Base-by-base conservation (phyloP, 2,113 vertebrate species). In the Dipodomys ordii region DNA sequence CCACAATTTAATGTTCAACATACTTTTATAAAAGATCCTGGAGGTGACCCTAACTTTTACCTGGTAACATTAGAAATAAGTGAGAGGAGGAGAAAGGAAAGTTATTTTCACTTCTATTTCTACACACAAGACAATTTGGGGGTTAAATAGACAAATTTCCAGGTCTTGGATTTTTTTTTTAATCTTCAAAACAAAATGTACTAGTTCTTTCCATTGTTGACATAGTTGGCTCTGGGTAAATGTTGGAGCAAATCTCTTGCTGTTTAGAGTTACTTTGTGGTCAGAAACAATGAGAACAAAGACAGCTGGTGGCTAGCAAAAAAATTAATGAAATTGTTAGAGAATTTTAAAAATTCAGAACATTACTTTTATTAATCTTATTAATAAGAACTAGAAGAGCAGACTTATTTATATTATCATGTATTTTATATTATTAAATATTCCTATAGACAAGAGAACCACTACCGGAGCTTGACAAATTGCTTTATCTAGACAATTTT, bases 121-220 rank as follows among this genome's bases (percentile, higher is more conserved):
- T 88, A 7, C 0, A n/a, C 12, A 92, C 44, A 82, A 67, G 28
- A 88, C 25, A 83, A 77, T 72, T 88, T 77, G 15, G 19, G 71
- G 46, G 46, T 95, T 95, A 95, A 92, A 78, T n/a, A 80, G 91
- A 90, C 71, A 86, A 90, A 81, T 93, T 73, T 76, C 83, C 83
- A 95, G 76, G 74, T 69, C 67, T 81, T 64, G 71, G 57, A 73
- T 91, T 93, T 92, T 80, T 80, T 90, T 90, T 73, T 68, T 62
- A 39, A 85, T 94, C 92, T 95, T 44, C 73, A 93, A 95, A 95
- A 97, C 95, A 97, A 96, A 96, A 97, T 97, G 94, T 97, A 95
- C 97, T 97, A 96, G 94, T 95, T 97, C 76, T 95, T 96, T 96
- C 94, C 95, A 96, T 97, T 96, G 90, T 88, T 97, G 92, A 97